These are phyloP conservation scores for Euwallacea similis DNA, from an alignment of 1,140 invertebrate genomes.

Conservation along the genomic window DNA sequence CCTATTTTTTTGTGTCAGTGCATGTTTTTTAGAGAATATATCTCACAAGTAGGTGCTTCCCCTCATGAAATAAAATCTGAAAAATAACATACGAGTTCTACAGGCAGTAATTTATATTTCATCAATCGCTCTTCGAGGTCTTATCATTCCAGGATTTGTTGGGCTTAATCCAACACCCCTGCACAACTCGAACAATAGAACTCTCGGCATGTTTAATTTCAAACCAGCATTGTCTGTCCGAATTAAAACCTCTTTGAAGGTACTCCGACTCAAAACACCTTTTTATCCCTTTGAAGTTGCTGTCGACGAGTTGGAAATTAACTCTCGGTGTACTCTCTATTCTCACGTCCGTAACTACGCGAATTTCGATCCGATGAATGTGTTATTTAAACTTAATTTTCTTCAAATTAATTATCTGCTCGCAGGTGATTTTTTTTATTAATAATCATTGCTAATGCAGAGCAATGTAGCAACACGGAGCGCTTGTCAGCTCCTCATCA, in stretches of 20 bases:
- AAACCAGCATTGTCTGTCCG: neutral
- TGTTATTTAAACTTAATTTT: too few relatives aligned
- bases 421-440: too few relatives aligned
- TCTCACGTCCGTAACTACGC: neutral
- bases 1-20: too few relatives aligned
- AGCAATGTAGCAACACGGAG: too few relatives aligned
- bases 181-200: neutral
- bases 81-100: too few relatives aligned
- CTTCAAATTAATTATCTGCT: too few relatives aligned
- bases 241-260: constrained; percentile 4
- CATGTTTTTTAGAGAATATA: too few relatives aligned
- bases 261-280: constrained; percentile 4
- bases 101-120: too few relatives aligned
- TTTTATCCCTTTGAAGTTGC: constrained; percentile 1
- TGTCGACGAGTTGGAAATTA: neutral
- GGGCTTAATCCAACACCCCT: neutral
- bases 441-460: too few relatives aligned
- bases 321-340: neutral
- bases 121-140: too few relatives aligned
- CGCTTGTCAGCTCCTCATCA: neutral
- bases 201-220: constrained; percentile 4
- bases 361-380: neutral
- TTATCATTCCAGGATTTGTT: neutral
- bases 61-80: too few relatives aligned
- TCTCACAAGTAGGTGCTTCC: too few relatives aligned